Percentiles rank a stretch among this genome's conserved stretches.
These are phyloP conservation scores for Fragum fragum DNA, from an alignment of 2,888 invertebrate genomes.

Conservation along the genomic window DNA sequence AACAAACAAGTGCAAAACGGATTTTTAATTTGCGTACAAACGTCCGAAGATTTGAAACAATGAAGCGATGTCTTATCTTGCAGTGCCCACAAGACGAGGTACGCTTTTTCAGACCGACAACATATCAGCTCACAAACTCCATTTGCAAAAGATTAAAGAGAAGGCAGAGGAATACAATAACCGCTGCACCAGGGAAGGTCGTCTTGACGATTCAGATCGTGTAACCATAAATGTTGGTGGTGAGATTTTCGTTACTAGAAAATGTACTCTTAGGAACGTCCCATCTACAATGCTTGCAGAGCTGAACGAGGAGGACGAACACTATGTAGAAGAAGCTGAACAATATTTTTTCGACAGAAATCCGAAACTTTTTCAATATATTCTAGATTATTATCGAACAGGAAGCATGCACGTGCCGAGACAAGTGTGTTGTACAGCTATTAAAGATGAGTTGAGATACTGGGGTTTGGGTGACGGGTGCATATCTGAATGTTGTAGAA, in stretches of 20 bases:
- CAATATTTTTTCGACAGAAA: constrained; percentile 79
- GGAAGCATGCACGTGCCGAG: constrained; percentile 76
- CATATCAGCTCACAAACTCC: constrained; percentile 27
- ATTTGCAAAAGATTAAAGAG: constrained; percentile 45
- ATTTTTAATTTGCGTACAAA: neutral
- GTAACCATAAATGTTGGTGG: constrained; percentile 67
- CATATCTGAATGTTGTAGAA: constrained; percentile 74
- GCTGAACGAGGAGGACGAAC: constrained; percentile 43
- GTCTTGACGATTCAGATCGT: constrained; percentile 45
- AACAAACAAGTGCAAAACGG: neutral
- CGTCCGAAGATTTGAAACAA: neutral
- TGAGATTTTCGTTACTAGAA: constrained; percentile 55
- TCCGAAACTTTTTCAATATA: constrained; percentile 70
- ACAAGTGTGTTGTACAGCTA: constrained; percentile 63
- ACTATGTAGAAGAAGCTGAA: constrained; percentile 38
- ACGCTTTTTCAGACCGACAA: constrained; percentile 57
- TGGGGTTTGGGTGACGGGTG: constrained; percentile 71
- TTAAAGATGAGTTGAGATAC: constrained; percentile 71
- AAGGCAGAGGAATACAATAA: constrained; percentile 58
- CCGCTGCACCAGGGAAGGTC: constrained; percentile 43
- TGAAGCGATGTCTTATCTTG: constrained; percentile 53
- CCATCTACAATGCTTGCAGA: constrained; percentile 62
- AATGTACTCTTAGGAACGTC: constrained; percentile 63
- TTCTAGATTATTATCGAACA: constrained; percentile 72
- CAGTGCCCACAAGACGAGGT: constrained; percentile 51